These are phyloP conservation scores for Parapsyche elsis DNA, from an alignment of 1,140 invertebrate genomes.

Conservation along the genomic window DNA sequence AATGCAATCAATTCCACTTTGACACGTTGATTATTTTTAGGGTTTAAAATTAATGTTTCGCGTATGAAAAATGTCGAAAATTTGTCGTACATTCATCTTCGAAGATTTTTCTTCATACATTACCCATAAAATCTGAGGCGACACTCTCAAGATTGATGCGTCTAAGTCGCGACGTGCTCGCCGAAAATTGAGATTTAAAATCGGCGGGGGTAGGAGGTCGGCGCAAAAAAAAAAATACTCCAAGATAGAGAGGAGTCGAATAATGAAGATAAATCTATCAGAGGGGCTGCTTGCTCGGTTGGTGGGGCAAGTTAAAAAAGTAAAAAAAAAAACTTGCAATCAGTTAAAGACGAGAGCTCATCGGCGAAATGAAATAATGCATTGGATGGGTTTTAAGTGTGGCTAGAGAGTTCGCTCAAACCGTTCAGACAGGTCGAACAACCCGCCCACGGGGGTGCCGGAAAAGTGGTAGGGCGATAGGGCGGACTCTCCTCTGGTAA, in stretches of 20 bases:
- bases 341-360: conserved; percentile 51
- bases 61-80: too few species aligned
- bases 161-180: not conserved
- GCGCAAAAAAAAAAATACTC: conserved; percentile 27
- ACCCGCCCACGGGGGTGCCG: not conserved
- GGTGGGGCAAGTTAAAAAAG: conserved; percentile 6
- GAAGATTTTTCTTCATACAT: conserved; percentile 6
- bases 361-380: conserved; percentile 51
- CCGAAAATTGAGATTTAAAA: conserved; percentile 53
- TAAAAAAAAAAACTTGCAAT: conserved; percentile 47
- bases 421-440: conserved; percentile 38
- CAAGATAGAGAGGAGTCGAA: conserved; percentile 34
- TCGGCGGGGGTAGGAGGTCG: conserved; percentile 23
- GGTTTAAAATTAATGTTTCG: not conserved
- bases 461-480: not conserved
- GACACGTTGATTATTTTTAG: not conserved
- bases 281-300: not conserved
- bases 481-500: conserved; percentile 22
- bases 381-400: conserved; percentile 6
- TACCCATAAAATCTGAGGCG: conserved; percentile 29
- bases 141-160: conserved; percentile 41
- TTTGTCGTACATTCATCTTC: too few species aligned
- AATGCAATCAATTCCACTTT: not conserved
- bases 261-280: conserved; percentile 53
- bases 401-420: conserved; percentile 39